Base-by-base conservation (phyloP, 1,140 invertebrate genomes). In the Lerema accius region DNA sequence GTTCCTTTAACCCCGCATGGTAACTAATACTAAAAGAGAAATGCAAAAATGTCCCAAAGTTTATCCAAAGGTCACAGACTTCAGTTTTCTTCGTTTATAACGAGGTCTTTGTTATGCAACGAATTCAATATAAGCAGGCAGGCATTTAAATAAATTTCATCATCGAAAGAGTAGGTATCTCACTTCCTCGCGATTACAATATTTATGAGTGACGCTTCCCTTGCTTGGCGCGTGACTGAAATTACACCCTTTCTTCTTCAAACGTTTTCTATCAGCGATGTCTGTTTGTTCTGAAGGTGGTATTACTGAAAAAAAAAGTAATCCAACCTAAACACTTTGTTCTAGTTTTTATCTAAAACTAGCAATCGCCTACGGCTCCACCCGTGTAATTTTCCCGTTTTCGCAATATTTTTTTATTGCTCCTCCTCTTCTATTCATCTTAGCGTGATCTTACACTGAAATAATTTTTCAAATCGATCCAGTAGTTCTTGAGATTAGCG, bases 81-180 rank as follows among this genome's bases (percentile, higher is more conserved):
- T 32, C 28, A 9, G 9, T 4, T 32, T 32, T 32, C 4, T 32
- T 7, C 7, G 7, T 32, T 32, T 1, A 9, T 48, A 48, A 48
- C 11, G 43, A 28, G 19, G 0, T 39, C 51, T 56, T 56, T 56
- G 51, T 65, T 68, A 68, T 63, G 63, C 65, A 61, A 48, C 58
- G 64, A 53, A 65, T 65, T 63, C 65, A 68, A 72, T 72, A 68
- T 76, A 74, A 79, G 56, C 67, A 62, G 64, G 49, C 67, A 77
- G 64, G 53, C 65, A 78, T 83, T 83, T 80, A 80, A 80, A 83
- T 83, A 80, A 76, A 80, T 79, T 83, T 79, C 76, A 77, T 68
- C 67, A 67, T 66, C 49, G 53, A 45, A 43, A 49, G 63, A 73
- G 72, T 32, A 32, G 28, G 28, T 73, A 78, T 43, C 39, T 43